Base-by-base conservation (phyloP, 2,113 vertebrate genomes). In the Vulpes ferrilata region DNA sequence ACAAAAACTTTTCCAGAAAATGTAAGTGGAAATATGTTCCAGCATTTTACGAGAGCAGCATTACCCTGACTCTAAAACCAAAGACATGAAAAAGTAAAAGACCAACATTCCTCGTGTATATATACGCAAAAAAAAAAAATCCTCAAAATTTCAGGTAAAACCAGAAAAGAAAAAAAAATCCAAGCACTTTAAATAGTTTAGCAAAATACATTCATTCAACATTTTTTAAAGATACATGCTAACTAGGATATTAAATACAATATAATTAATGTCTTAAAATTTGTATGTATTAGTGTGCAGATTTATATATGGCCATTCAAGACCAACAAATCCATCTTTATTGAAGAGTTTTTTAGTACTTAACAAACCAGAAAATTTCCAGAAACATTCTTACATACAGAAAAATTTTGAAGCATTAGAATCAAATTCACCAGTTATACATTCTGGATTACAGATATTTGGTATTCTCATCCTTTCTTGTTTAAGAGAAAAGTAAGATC, bases 1-100 rank as follows among this genome's bases (percentile, higher is more conserved):
- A 83, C 5, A 82, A 94, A 94, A 62, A 73, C 23, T 53, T 71
- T 8, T 88, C 76, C 73, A 62, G 32, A 95, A 89, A 95, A 74
- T 12, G n/a, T 7, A 65, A 89, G n/a, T 53, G 48, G n/a, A 80
- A 83, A 62, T 71, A 82, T n/a, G 38, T 82, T 1, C 35, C 27
- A 95, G 57, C 23, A 82, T 82, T 55, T 74, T 74, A 62, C 55
- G 27, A 81, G 43, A 13, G 4, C 38, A 82, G 25, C 43, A 89
- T 82, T 73, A 73, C 16, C 78, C 17, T 81, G 7, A 35, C 16
- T 53, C 12, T 71, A 81, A 88, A 93, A 80, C 55, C 86, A 73
- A 82, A 55, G 19, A 83, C 57, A 83, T n/a, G 23, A 74, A 82
- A 32, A 92, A 60, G 30, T 69, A 71, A 53, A 73, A 35, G 55